A percentile compares a stretch with the other conserved stretches of the same genome.
phyloP scores from a whole-genome alignment of 1,140 invertebrate species.

The Zaprionus ghesquierei region DNA sequence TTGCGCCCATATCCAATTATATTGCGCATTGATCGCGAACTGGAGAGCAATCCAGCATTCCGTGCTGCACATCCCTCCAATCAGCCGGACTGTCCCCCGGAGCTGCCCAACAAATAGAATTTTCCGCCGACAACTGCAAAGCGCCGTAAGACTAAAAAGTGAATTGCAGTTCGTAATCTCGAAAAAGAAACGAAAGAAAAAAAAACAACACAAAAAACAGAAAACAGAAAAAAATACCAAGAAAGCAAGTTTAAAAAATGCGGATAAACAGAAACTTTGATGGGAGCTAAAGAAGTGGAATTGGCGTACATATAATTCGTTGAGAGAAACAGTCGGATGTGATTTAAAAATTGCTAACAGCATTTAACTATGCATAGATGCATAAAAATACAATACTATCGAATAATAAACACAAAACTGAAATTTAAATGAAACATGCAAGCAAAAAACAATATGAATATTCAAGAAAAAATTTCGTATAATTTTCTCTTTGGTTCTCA shows the following conservation, averaged over 20 bases:
- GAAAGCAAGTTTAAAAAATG: constrained; percentile 1
- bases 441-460: constrained; percentile 49
- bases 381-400: constrained; percentile 70
- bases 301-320: constrained; percentile 42
- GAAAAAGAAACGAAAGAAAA: constrained; percentile 33
- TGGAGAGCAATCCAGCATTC: constrained; percentile 94
- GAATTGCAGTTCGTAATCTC: constrained; percentile 73
- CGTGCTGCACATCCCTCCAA: constrained; percentile 92
- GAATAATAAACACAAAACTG: constrained; percentile 36
- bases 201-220: constrained; percentile 36
- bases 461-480: constrained; percentile 39
- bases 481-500: constrained; percentile 58
- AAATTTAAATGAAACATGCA: constrained; percentile 30
- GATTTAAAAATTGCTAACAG: constrained; percentile 78
- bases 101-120: constrained; percentile 88
- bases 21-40: constrained; percentile 91
- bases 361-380: constrained; percentile 78
- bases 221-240: constrained; percentile 40
- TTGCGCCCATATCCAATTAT: constrained; percentile 95
- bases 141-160: constrained; percentile 80
- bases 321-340: constrained; percentile 76
- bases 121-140: constrained; percentile 82
- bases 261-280: background rate
- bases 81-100: constrained; percentile 96
- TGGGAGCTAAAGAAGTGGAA: constrained; percentile 11